These are phyloP conservation scores for Pterocles orientalis DNA, from an alignment of 2,113 vertebrate genomes.

Conservation along the genomic window DNA sequence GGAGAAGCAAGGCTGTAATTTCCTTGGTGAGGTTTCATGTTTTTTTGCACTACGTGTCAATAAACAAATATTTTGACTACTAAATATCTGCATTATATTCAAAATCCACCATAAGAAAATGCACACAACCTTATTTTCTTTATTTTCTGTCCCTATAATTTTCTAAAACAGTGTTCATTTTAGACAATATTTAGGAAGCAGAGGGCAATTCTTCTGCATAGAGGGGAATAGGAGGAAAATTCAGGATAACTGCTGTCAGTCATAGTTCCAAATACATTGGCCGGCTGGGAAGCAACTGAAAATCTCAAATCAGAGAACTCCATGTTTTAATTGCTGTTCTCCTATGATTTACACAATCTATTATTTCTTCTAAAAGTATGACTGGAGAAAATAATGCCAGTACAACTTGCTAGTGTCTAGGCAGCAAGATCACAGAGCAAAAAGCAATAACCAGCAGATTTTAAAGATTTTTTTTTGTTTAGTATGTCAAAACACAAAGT, in stretches of 20 bases:
- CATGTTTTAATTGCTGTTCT: not conserved
- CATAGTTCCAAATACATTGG: not conserved
- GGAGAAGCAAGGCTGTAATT: not conserved
- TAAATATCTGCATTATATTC: not conserved
- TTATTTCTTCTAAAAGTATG: not conserved
- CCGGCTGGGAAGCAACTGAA: not conserved
- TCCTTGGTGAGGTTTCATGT: not conserved
- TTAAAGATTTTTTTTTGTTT: not conserved
- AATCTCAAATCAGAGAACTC: not conserved
- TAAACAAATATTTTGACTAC: not conserved
- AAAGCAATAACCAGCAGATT: not conserved
- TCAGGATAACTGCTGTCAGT: not conserved
- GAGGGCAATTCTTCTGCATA: not conserved
- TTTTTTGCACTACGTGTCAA: not conserved
- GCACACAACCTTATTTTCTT: not conserved
- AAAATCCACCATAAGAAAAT: not conserved
- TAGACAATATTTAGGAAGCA: not conserved
- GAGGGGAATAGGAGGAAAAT: not conserved
- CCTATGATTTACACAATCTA: not conserved
- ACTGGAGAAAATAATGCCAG: not conserved
- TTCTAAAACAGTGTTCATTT: not conserved
- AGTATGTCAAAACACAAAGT: not conserved
- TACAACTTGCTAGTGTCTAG: not conserved
- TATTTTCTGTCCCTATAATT: not conserved
- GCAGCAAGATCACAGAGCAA: not conserved